Evolutionary conservation across 1,140 invertebrate genomes (phyloP).

Genomic region (Tetramorium simillimum): DNA sequence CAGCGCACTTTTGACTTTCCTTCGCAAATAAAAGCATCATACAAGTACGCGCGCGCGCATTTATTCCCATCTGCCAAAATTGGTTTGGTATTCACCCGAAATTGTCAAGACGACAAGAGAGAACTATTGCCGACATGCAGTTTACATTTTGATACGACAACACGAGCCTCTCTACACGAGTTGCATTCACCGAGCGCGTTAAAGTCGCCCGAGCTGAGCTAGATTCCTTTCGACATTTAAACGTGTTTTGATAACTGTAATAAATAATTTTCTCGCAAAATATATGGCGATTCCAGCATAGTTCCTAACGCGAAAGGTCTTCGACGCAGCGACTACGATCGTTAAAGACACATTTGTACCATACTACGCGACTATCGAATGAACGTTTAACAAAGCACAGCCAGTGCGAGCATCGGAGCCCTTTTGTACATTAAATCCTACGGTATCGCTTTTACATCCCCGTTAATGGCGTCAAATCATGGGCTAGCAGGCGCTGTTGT

Average conservation of each 20-base stretch:
- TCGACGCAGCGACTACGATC: slow-evolving; percentile 23
- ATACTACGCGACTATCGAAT: slow-evolving; percentile 55
- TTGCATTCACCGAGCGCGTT: slow-evolving; percentile 2
- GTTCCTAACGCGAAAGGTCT: slow-evolving; percentile 64
- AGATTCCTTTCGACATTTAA: not conserved
- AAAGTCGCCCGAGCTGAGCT: slow-evolving; percentile 1
- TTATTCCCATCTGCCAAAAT: slow-evolving; percentile 3
- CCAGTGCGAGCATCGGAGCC: slow-evolving; percentile 39
- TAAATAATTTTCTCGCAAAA: not conserved
- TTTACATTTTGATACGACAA: slow-evolving; percentile 22
- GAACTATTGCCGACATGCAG: not conserved
- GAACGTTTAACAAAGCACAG: slow-evolving; percentile 62
- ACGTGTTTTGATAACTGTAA: not conserved
- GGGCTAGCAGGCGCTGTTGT: not conserved
- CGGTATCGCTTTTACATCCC: slow-evolving; percentile 18
- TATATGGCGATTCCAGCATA: slow-evolving; percentile 42
- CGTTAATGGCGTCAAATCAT: too few species aligned
- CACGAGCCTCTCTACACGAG: not conserved
- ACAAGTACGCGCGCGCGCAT: not conserved
- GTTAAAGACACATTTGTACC: slow-evolving; percentile 37
- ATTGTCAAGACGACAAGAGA: not conserved
- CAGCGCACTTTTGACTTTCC: not conserved
- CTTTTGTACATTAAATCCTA: slow-evolving; percentile 55
- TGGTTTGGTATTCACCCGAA: not conserved
- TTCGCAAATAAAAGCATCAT: not conserved